These are phyloP conservation scores for Ictalurus punctatus DNA, from an alignment of 2,113 vertebrate species.

Conservation along the genomic window DNA sequence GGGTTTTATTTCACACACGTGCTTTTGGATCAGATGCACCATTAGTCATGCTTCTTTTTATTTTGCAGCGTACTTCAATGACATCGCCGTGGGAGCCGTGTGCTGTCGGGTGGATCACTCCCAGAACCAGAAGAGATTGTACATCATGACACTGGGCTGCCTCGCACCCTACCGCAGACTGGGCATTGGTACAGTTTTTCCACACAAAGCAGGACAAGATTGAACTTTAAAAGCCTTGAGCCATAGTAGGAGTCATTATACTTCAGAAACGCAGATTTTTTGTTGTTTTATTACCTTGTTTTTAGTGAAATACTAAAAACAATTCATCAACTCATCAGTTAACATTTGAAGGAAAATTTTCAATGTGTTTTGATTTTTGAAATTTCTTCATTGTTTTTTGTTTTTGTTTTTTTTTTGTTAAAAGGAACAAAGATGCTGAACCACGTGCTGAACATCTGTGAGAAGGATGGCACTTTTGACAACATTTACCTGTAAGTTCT, in stretches of 20 bases:
- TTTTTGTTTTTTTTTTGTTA: conserved; percentile 28
- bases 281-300: neutral
- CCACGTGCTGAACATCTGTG: conserved; percentile 99
- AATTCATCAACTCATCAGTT: neutral
- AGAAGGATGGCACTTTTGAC: conserved; percentile 99
- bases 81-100: conserved; percentile 97
- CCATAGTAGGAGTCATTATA: neutral
- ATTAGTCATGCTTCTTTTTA: neutral
- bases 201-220: neutral
- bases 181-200: conserved; percentile 87
- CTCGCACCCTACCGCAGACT: conserved; percentile 97
- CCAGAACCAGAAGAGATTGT: conserved; percentile 98
- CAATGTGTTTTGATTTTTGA: neutral
- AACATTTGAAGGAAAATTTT: neutral
- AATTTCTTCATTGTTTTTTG: conserved; percentile 3
- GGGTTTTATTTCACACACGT: neutral
- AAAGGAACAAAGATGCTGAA: conserved; percentile 99
- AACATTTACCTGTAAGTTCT: conserved; percentile 99
- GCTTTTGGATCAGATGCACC: neutral
- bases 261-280: neutral
- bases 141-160: conserved; percentile 99
- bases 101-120: conserved; percentile 99
- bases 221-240: neutral
- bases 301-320: neutral
- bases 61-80: conserved; percentile 95